Evolutionary conservation across 2,888 invertebrate species (phyloP).

Genomic region (Ypsolopha sequella): DNA sequence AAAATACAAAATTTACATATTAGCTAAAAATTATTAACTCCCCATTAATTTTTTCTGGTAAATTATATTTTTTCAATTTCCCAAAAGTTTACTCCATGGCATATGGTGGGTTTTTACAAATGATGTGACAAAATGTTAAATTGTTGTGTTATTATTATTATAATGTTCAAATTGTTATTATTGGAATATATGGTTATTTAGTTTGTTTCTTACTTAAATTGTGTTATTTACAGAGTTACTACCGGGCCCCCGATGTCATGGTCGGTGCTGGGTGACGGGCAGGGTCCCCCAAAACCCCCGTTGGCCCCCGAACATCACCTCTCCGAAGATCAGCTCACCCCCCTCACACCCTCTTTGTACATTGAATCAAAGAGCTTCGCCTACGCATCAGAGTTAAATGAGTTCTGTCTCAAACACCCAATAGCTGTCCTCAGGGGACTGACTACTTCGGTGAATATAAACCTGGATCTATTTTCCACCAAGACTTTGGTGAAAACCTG

Average conservation of each 20-base stretch:
- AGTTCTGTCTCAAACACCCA: conserved; percentile 97
- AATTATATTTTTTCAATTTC: too few species aligned
- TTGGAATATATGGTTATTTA: too few species aligned
- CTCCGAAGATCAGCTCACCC: conserved; percentile 88
- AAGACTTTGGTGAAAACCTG: conserved; percentile 98
- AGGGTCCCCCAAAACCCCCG: conserved; percentile 87
- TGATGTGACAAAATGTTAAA: too few species aligned
- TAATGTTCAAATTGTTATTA: too few species aligned
- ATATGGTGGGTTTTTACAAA: too few species aligned
- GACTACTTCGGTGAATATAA: conserved; percentile 95
- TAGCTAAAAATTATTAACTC: too few species aligned
- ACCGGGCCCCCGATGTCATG: conserved; percentile 51
- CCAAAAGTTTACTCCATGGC: too few species aligned
- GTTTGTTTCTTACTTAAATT: too few species aligned
- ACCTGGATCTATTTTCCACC: conserved; percentile 98
- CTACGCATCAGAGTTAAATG: conserved; percentile 95
- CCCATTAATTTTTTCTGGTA: too few species aligned
- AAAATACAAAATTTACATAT: too few species aligned
- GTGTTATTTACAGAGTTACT: conserved; percentile 25
- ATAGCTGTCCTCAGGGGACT: conserved; percentile 96
- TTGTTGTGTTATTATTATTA: too few species aligned
- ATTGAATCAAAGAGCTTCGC: conserved; percentile 98
- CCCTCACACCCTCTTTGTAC: conserved; percentile 94
- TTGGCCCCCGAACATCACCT: conserved; percentile 84
- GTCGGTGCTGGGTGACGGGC: conserved; percentile 56